Percentiles rank a stretch among this genome's conserved stretches.
These are phyloP conservation scores for Chaunax sp. DNA, from an alignment of 2,797 vertebrate genomes.

Conservation along the genomic window DNA sequence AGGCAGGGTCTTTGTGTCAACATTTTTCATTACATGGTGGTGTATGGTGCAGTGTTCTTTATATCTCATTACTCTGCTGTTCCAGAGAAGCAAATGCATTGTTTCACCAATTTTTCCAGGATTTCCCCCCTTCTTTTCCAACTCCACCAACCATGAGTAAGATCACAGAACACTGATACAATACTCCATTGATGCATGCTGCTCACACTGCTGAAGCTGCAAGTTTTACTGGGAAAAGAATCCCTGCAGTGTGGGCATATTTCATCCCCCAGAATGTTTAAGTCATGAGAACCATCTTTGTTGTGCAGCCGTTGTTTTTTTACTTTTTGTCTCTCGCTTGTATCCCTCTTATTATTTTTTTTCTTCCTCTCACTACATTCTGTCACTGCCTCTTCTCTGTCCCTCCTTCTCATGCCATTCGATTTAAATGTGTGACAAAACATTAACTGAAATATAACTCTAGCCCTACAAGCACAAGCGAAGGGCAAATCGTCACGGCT, in stretches of 20 bases:
- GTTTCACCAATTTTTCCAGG: slow-evolving; percentile 37
- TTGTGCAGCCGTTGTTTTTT: slow-evolving; percentile 61
- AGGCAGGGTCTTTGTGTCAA: background rate
- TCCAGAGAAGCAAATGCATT: slow-evolving; percentile 35
- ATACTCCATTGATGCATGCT: slow-evolving; percentile 75
- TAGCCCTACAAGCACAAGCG: slow-evolving; percentile 29
- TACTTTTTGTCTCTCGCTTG: slow-evolving; percentile 42
- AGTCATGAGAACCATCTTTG: slow-evolving; percentile 76
- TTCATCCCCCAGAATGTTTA: slow-evolving; percentile 79
- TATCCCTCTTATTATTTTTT: slow-evolving; percentile 12
- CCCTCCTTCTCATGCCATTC: slow-evolving; percentile 46
- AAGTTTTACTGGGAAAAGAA: slow-evolving; percentile 68
- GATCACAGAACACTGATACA: slow-evolving; percentile 68
- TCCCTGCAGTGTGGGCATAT: slow-evolving; percentile 72
- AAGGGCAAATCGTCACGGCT: slow-evolving; percentile 14
- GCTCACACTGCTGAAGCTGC: slow-evolving; percentile 75
- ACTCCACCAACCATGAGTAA: slow-evolving; percentile 47
- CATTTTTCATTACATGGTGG: background rate
- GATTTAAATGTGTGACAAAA: slow-evolving; percentile 39
- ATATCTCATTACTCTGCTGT: slow-evolving; percentile 6
- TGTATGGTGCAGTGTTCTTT: slow-evolving; percentile 11
- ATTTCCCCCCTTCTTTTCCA: slow-evolving; percentile 30
- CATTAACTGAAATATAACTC: slow-evolving; percentile 41
- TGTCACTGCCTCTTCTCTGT: slow-evolving; percentile 28
- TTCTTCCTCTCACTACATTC: slow-evolving; percentile 24